These are phyloP conservation scores for Calameuta pallipes DNA, from an alignment of 2,888 invertebrate genomes.

Conservation along the genomic window DNA sequence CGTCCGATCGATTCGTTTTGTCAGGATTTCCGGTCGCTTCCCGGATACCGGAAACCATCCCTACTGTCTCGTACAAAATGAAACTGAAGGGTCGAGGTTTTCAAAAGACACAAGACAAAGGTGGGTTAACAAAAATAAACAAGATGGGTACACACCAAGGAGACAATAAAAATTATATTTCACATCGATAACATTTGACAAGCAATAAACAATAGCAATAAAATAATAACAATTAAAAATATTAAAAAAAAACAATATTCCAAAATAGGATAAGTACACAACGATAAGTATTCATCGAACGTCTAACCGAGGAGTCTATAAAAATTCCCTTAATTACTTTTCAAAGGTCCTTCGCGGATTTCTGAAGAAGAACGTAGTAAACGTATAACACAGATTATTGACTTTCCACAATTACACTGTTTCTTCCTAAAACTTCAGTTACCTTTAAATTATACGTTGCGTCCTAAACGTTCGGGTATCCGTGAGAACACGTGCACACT, in stretches of 20 bases:
- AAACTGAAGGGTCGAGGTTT: background rate
- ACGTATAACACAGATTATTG: background rate
- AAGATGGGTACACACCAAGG: background rate
- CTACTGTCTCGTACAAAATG: background rate
- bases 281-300: background rate
- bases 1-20: background rate
- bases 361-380: background rate
- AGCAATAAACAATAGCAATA: background rate
- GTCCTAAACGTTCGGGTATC: constrained; percentile 15
- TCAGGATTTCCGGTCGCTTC: background rate
- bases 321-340: background rate
- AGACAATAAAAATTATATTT: background rate
- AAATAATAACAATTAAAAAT: background rate
- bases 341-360: background rate
- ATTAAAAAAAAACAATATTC: background rate
- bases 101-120: background rate
- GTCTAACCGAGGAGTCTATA: background rate
- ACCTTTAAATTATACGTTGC: constrained; percentile 1
- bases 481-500: constrained; percentile 20
- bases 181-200: background rate
- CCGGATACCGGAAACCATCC: background rate
- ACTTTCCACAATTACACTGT: background rate
- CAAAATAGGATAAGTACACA: background rate
- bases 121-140: background rate
- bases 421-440: background rate